Evolutionary conservation across 2,113 vertebrate genomes (phyloP).

Genomic region (Phycodurus eques): DNA sequence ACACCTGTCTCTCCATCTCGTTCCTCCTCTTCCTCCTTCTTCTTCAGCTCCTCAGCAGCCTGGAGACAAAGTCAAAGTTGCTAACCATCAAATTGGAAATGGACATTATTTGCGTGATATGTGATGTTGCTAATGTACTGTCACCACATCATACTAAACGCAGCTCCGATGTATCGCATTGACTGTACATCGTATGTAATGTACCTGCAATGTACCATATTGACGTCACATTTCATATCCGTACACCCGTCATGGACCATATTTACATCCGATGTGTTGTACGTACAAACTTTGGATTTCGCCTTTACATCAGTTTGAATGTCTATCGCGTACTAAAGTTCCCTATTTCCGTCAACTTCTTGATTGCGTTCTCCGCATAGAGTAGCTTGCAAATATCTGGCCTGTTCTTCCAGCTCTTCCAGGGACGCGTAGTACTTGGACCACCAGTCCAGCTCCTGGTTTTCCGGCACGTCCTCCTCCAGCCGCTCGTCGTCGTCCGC

Average conservation of each 20-base stretch:
- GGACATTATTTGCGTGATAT: neutral
- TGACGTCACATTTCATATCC: no score
- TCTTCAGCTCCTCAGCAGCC: conserved; percentile 34
- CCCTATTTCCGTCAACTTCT: neutral
- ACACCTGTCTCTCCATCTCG: conserved; percentile 43
- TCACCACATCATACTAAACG: no score
- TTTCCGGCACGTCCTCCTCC: conserved; percentile 83
- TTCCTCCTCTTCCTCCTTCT: conserved; percentile 50
- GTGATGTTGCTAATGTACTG: neutral
- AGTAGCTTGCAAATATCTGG: conserved; percentile 26
- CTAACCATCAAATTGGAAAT: neutral
- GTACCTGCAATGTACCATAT: no score
- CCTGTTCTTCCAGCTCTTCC: conserved; percentile 81
- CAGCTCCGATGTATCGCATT: neutral
- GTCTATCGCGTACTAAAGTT: no score
- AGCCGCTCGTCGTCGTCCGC: conserved; percentile 71
- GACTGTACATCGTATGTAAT: neutral
- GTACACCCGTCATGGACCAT: no score
- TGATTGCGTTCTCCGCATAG: neutral
- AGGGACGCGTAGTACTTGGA: conserved; percentile 90
- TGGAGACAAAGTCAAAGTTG: conserved; percentile 17
- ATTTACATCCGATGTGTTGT: no score
- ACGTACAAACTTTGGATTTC: no score
- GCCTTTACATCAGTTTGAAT: no score
- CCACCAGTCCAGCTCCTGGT: conserved; percentile 94